These are phyloP conservation scores for Cephonodes hylas DNA, from an alignment of 2,888 invertebrate genomes.

Conservation along the genomic window DNA sequence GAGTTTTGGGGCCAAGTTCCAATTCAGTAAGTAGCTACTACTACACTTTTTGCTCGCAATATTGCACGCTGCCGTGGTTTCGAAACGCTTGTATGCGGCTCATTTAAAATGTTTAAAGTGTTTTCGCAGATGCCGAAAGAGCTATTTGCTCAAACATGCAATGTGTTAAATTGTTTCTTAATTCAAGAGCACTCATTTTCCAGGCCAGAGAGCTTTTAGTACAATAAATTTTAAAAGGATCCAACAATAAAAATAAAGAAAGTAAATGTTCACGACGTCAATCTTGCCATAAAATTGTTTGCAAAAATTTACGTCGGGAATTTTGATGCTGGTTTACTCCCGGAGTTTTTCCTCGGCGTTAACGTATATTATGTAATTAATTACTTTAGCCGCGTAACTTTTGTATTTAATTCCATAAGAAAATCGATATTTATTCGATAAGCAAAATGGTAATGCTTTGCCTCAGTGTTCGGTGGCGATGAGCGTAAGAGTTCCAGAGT, in stretches of 20 bases:
- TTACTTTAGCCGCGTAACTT: too few species aligned
- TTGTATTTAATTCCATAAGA: too few species aligned
- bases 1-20: slow-evolving; percentile 56
- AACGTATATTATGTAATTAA: too few species aligned
- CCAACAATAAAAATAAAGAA: not conserved
- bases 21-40: slow-evolving; percentile 55
- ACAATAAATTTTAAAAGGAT: not conserved
- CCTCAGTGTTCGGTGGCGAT: too few species aligned
- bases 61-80: not conserved
- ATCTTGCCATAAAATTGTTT: not conserved
- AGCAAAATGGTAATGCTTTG: too few species aligned
- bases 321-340: too few species aligned
- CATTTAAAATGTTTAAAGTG: not conserved
- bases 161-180: slow-evolving; percentile 1
- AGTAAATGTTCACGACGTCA: not conserved
- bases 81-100: not conserved
- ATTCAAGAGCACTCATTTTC: slow-evolving; percentile 3
- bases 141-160: not conserved
- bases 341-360: too few species aligned
- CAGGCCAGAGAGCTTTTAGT: not conserved
- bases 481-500: too few species aligned
- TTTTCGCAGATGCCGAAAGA: not conserved
- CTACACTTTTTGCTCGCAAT: not conserved
- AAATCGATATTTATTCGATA: too few species aligned
- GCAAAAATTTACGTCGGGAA: too few species aligned